phyloP scores from a whole-genome alignment of 2,113 vertebrate species.

The Gila orcuttii region DNA sequence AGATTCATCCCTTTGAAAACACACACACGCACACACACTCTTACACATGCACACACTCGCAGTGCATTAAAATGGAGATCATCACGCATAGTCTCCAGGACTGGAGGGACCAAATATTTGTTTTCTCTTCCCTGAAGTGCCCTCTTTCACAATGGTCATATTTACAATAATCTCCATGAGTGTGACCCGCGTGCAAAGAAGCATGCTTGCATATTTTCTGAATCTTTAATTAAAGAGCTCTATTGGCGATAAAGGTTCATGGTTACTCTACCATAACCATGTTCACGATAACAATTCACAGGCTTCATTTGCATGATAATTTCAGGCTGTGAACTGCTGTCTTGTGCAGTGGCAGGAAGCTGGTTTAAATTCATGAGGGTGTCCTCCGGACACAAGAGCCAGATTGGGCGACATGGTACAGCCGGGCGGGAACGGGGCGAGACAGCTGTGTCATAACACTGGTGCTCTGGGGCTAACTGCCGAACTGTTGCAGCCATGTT shows the following conservation, averaged over 20 bases:
- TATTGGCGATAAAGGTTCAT: slow-evolving; percentile 57
- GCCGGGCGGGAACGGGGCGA: slow-evolving; percentile 17
- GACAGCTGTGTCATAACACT: slow-evolving; percentile 20
- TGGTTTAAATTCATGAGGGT: slow-evolving; percentile 59
- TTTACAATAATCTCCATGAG: slow-evolving; percentile 78
- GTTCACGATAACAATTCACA: slow-evolving; percentile 59
- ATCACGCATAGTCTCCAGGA: slow-evolving; percentile 70
- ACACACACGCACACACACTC: slow-evolving; percentile 55
- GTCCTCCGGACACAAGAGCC: slow-evolving; percentile 31
- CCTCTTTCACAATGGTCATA: slow-evolving; percentile 79
- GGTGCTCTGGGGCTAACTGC: slow-evolving; percentile 24
- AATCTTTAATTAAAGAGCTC: slow-evolving; percentile 75
- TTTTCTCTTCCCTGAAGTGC: slow-evolving; percentile 78
- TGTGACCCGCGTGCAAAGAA: slow-evolving; percentile 53
- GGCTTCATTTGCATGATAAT: slow-evolving; percentile 61
- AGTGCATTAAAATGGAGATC: slow-evolving; percentile 83
- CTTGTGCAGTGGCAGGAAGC: slow-evolving; percentile 25
- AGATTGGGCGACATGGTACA: slow-evolving; percentile 33
- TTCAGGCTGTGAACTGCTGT: slow-evolving; percentile 23
- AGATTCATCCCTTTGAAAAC: slow-evolving; percentile 74
- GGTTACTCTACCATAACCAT: slow-evolving; percentile 49
- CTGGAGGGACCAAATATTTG: slow-evolving; percentile 79
- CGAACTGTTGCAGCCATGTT: slow-evolving; percentile 6
- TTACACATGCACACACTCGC: slow-evolving; percentile 67
- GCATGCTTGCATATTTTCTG: slow-evolving; percentile 67